Base-by-base conservation (phyloP, 92 coral and sea anemone species). In the Isaurus tuberculatus region DNA sequence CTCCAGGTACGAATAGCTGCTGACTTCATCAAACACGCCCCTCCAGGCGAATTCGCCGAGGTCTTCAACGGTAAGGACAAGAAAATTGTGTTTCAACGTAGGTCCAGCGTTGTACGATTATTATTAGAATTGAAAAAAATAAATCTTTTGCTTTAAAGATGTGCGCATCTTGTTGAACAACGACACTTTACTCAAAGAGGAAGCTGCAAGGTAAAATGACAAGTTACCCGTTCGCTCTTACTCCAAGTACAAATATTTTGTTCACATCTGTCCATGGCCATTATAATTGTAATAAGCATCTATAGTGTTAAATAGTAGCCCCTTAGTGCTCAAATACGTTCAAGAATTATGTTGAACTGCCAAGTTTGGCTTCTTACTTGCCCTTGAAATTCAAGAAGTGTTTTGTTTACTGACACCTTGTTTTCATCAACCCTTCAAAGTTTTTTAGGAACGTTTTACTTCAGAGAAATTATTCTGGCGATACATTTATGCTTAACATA, bases 21-120 rank as follows among this genome's bases (percentile, higher is more conserved):
- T 65, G 95, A 97, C 89, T 97, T 97, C 90, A 97, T 97, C 90
- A 97, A 97, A 97, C 99, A 97, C 99, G 99, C 99, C 99, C 99
- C 99, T 86, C 99, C 99, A 81, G 99, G 99, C 71, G 99, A 97
- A 88, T 97, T 97, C 92, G 95, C 95, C 90, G 99, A 97, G 90
- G 99, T 97, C 60, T 97, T 97, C 81, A 97, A 94, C 84, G 99
- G 99, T 97, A 81, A 84, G 96, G 57, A 23, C 26, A 31, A n/a
- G 53, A 34, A 71, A 66, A 14, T 55, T 37, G 37, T 13, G 68
- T 49, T 8, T 82, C 58, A 30, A 5, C 14, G 26, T 23, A 8
- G 23, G 4, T 31, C 5, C 15, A 65, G 27, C 23, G 11, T 30
- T 4, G 32, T 32, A 29, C 75, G 30, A 40, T 1, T 32, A 8